Evolutionary conservation across 2,113 vertebrate species (phyloP).

Genomic region (Bombycilla garrulus): DNA sequence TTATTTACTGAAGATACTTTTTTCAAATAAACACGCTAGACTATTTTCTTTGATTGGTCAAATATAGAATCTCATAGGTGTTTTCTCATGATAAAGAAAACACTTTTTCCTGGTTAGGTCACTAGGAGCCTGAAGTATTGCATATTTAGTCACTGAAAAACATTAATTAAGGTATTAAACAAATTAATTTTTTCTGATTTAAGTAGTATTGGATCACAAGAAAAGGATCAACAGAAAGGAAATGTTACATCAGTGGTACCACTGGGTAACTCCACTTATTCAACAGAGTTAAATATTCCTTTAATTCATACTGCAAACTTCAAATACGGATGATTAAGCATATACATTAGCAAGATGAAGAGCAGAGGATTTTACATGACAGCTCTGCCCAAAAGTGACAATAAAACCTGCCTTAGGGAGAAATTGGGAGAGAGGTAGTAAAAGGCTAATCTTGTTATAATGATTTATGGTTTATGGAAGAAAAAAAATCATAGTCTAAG

Average conservation of each 20-base stretch:
- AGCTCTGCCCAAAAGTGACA: neutral
- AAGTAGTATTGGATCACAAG: neutral
- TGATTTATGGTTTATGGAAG: neutral
- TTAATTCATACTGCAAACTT: neutral
- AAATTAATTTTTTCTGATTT: neutral
- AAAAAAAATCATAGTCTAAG: neutral
- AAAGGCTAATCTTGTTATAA: conserved; percentile 28
- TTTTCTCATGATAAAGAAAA: neutral
- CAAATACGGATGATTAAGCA: neutral
- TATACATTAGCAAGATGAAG: neutral
- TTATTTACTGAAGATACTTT: neutral
- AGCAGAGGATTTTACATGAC: conserved; percentile 17
- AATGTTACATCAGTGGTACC: neutral
- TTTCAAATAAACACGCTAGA: neutral
- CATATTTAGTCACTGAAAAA: neutral
- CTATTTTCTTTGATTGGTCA: neutral
- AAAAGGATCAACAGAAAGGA: neutral
- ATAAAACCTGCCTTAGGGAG: neutral
- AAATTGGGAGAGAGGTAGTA: neutral
- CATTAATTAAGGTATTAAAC: neutral
- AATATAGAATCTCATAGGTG: neutral
- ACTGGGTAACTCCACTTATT: neutral
- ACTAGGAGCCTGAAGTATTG: neutral
- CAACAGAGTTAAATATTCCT: neutral
- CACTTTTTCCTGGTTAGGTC: neutral